Base-by-base conservation (phyloP, 2,113 vertebrate genomes). In the Boulengeromyrus knoepffleri region DNA sequence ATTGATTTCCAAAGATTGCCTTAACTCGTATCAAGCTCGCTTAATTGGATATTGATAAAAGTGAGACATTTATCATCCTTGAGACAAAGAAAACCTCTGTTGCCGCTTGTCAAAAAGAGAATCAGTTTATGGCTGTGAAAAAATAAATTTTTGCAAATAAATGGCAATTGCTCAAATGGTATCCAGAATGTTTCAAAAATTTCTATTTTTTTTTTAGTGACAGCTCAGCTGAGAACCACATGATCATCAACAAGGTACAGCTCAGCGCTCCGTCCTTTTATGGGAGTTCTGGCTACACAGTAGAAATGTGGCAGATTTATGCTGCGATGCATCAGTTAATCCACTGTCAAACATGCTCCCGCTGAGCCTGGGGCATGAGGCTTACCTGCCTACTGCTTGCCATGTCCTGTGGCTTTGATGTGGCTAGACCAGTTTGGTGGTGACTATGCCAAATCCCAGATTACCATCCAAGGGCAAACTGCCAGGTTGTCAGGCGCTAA, bases 201-300 rank as follows among this genome's bases (percentile, higher is more conserved):
- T 2, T 31, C 31, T 56, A 89, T 12, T 77, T 90, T 86, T 84
- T 80, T 39, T 87, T 85, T 91, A 95, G 95, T 90, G 94, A 94
- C 31, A 93, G 86, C 47, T 94, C 93, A 17, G 74, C 6, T 66
- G 27, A 89, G 9, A 19, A 89, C 3, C n/a, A 10, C 45, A 58
- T 88, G 12, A 66, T 45, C 58, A 47, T 88, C 13, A 19, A 47
- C 13, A 74, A 46, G 88, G 88, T 88, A 74, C 87, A 47, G 62
- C n/a, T 47, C 19, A n/a, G 21, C 1, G 24, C 80, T n/a, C 39
- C 8, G 2, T 47, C 21, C 0, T n/a, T 24, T 84, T 84, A n/a
- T 77, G 12, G 31, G 31, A 36, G 9, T 39, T 66, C 8, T 58
- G 21, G 56, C 53, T 24, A 24, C 62, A 31, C 27, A 9, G 66